Conservation (phyloP, 2,888 invertebrate genomes). For the Dioctria rufipes region DNA sequence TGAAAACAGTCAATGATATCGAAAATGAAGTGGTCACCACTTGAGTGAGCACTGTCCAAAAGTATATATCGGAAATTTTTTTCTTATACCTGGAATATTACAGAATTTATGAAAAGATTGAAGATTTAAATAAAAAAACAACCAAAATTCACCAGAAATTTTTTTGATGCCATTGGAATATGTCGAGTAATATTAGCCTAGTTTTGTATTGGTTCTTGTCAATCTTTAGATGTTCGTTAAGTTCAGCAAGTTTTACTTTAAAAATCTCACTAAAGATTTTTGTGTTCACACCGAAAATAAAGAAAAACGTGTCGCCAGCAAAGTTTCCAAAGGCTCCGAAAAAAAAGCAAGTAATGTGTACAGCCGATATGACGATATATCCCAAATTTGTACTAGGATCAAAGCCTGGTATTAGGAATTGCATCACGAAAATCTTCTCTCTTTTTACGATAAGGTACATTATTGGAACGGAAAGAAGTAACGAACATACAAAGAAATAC, state of each 20-base stretch:
- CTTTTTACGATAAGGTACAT: neutral
- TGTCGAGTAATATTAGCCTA: neutral
- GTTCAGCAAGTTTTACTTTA: neutral
- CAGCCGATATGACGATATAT: neutral
- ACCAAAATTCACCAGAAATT: neutral
- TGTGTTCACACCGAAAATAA: neutral
- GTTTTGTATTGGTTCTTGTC: neutral
- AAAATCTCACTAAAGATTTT: conserved; percentile 6
- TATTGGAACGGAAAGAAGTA: neutral
- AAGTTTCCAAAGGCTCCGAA: conserved; percentile 31
- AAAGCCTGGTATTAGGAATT: conserved; percentile 19
- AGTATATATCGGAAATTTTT: neutral
- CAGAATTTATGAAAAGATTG: neutral
- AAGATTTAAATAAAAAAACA: neutral
- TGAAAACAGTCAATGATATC: neutral
- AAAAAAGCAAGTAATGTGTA: neutral
- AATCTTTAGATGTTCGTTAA: neutral
- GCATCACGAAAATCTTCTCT: conserved; percentile 22
- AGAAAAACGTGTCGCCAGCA: conserved; percentile 7
- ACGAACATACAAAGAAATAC: neutral
- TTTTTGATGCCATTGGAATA: conserved; percentile 1
- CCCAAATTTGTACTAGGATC: neutral
- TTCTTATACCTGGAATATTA: neutral
- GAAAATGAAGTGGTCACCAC: neutral
- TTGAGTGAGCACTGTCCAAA: conserved; percentile 3